Base-by-base conservation (phyloP, 30 jellyfish, hydroid and myxozoan genomes). In the Catostylus mosaicus region DNA sequence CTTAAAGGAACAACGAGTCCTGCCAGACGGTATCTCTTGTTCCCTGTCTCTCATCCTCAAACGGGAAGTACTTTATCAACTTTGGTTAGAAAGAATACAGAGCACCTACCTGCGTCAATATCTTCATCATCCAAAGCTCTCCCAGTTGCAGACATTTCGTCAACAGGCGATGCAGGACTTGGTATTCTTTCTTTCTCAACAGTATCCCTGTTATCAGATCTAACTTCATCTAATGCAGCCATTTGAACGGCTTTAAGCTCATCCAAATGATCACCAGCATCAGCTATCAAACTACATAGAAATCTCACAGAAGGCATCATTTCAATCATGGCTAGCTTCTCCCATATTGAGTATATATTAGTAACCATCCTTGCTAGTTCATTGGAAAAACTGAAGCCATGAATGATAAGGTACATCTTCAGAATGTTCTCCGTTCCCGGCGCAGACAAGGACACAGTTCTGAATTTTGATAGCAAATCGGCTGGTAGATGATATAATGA, bases 241-340 rank as follows among this genome's bases (percentile, higher is more conserved):
- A 23, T 19, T 31, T 18, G 62, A 23, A 11, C 36, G 7, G 80
- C 69, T 38, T 38, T 48, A 9, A 68, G 51, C 67, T 69, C 43
- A 36, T 69, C 84, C 24, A 74, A 38, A 48, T 82, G 65, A 51
- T 82, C 92, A 22, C 92, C 86, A 19, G 92, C 92, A 68, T 82
- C 85, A 27, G 86, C 57, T 3, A 82, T 69, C 43, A 82, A 0
- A 57, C 76, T 59, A 54, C 78, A 68, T 0, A 82, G 43, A 6
- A 56, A 80, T 30, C 43, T 82, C 43, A 82, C 30, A 1, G 92
- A 82, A 12, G 86, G 80, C 60, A 74, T 32, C 23, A 65, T 31
- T 35, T 23, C 78, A 24, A 37, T 38, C 61, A 43, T 16, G 8
- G 92, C 35, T 29, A 82, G 47, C 36, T 77, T 33, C 3, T 62